Percentiles rank a stretch among this genome's conserved stretches.
Conservation (phyloP, 37 sponge, comb jelly and placozoan genomes). For the Tethya wilhelma region DNA sequence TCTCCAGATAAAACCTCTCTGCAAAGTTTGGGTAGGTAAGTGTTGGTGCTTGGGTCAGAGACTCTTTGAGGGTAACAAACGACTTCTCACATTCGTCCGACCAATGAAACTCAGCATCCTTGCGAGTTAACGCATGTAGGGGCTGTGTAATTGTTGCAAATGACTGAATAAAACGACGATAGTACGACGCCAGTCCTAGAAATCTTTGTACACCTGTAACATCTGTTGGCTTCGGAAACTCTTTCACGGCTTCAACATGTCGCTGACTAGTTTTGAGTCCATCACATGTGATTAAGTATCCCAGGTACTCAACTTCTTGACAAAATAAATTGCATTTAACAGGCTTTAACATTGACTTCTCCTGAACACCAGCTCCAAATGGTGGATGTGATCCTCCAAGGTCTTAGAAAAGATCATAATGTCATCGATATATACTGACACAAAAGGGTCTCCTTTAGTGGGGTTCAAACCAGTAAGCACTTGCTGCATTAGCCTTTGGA, state of each 20-base stretch:
- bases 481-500: neutral
- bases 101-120: conserved; percentile 15
- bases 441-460: too few species aligned
- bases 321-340: conserved; percentile 32
- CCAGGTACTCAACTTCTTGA: conserved; percentile 50
- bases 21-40: conserved; percentile 24
- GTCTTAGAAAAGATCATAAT: too few species aligned
- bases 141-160: conserved; percentile 30
- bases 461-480: neutral
- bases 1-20: too few species aligned
- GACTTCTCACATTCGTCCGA: conserved; percentile 13
- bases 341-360: too few species aligned
- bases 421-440: too few species aligned
- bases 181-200: conserved; percentile 52
- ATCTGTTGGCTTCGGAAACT: conserved; percentile 13
- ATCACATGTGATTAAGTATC: conserved; percentile 30
- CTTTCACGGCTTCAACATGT: conserved; percentile 14
- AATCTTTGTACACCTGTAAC: conserved; percentile 26
- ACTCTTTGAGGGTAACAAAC: neutral
- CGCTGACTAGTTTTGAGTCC: conserved; percentile 22
- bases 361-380: too few species aligned
- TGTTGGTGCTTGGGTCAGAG: neutral
- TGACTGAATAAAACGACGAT: conserved; percentile 7
- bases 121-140: conserved; percentile 16
- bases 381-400: too few species aligned